A percentile compares a stretch with the other conserved stretches of the same genome.
Conservation (phyloP, 2,113 vertebrate species). For the Silurus meridionalis region DNA sequence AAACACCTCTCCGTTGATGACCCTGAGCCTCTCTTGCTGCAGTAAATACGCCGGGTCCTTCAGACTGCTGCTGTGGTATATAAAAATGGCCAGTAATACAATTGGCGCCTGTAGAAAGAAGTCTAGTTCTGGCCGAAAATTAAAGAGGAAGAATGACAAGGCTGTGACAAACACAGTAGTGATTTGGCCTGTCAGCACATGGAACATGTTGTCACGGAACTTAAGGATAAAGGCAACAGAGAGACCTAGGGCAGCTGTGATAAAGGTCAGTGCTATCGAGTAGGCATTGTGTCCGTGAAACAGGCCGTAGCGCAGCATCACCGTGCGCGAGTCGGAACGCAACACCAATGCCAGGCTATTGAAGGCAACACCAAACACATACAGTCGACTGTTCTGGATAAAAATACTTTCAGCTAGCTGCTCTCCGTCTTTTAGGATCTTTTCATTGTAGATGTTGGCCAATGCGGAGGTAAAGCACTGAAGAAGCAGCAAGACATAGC, state of each 20-base stretch:
- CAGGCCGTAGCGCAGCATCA: slow-evolving; percentile 84
- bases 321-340: slow-evolving; percentile 73
- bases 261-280: slow-evolving; percentile 86
- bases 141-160: slow-evolving; percentile 86
- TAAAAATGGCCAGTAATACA: slow-evolving; percentile 92
- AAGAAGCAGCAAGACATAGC: slow-evolving; percentile 85
- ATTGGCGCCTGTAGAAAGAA: slow-evolving; percentile 94
- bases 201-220: slow-evolving; percentile 99
- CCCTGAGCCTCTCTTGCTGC: slow-evolving; percentile 80
- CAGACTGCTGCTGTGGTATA: slow-evolving; percentile 85
- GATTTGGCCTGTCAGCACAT: slow-evolving; percentile 91
- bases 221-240: slow-evolving; percentile 97
- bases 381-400: slow-evolving; percentile 93
- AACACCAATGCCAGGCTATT: slow-evolving; percentile 84
- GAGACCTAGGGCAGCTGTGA: slow-evolving; percentile 90
- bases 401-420: slow-evolving; percentile 91
- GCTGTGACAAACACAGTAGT: slow-evolving; percentile 90
- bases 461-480: slow-evolving; percentile 93
- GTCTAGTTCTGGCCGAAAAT: slow-evolving; percentile 88
- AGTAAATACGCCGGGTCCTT: slow-evolving; percentile 71
- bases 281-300: slow-evolving; percentile 91
- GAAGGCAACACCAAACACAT: slow-evolving; percentile 87
- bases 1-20: slow-evolving; percentile 80
- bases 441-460: slow-evolving; percentile 99
- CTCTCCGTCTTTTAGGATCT: slow-evolving; percentile 92